These are phyloP conservation scores for Dasyprocta punctata DNA, from an alignment of 2,113 vertebrate species.

Conservation along the genomic window DNA sequence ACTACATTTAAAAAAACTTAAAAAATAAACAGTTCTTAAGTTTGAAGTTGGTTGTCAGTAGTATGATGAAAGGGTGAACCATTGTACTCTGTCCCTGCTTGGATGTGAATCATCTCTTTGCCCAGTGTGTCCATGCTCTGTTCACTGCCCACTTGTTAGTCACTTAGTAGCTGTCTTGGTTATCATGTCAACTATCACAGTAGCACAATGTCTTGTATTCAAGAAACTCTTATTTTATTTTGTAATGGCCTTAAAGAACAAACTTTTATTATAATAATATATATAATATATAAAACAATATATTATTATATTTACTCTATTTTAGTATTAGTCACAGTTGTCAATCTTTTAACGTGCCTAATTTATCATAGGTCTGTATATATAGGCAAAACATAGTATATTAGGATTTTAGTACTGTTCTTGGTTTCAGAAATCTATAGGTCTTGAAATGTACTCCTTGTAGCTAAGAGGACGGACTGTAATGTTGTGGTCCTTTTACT, in stretches of 20 bases:
- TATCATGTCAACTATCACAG: not conserved
- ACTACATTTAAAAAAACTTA: not conserved
- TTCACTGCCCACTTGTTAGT: too few relatives aligned
- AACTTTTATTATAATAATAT: not conserved
- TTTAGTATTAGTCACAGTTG: not conserved
- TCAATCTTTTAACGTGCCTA: not conserved
- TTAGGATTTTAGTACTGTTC: not conserved
- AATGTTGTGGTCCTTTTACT: accelerated
- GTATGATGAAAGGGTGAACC: not conserved
- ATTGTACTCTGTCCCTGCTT: not conserved
- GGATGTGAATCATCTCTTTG: not conserved
- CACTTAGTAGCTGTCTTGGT: too few relatives aligned
- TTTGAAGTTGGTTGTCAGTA: not conserved
- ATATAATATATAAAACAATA: too few relatives aligned
- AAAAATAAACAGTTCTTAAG: not conserved
- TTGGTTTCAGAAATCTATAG: not conserved
- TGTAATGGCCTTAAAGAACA: too few relatives aligned
- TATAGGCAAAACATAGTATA: not conserved
- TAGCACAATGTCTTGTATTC: not conserved
- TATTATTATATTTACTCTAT: not conserved
- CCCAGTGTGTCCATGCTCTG: not conserved
- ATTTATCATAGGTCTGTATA: not conserved
- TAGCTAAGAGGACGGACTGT: not conserved
- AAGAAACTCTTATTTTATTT: not conserved
- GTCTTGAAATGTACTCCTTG: not conserved